These are phyloP conservation scores for Onychomys leucogaster DNA, from an alignment of 2,797 vertebrate species.

Conservation along the genomic window DNA sequence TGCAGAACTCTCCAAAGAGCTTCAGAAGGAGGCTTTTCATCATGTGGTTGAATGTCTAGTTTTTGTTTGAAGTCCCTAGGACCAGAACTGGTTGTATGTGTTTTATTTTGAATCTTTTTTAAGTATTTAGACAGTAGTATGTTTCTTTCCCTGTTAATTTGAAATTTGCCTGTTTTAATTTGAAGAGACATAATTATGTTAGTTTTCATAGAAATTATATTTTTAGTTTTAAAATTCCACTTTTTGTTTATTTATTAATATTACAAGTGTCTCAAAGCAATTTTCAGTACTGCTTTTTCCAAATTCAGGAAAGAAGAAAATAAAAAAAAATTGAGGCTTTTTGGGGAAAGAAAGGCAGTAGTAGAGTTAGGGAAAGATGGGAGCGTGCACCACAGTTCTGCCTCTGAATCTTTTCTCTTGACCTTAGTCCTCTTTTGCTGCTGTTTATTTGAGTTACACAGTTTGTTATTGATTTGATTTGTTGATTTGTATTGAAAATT, in stretches of 20 bases:
- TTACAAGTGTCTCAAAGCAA: neutral
- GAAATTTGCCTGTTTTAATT: constrained; percentile 30
- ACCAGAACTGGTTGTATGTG: neutral
- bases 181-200: neutral
- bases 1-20: neutral
- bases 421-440: neutral
- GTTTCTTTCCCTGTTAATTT: constrained; percentile 28
- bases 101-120: constrained; percentile 7
- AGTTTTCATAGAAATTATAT: constrained; percentile 33
- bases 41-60: neutral
- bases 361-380: neutral
- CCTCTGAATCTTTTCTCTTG: neutral
- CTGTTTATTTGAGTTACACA: neutral
- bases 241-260: neutral
- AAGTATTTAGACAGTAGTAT: constrained; percentile 4
- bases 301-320: constrained; percentile 3
- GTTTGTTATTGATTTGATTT: constrained; percentile 28
- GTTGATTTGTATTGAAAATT: neutral
- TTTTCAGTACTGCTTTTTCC: constrained; percentile 11
- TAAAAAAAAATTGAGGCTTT: neutral
- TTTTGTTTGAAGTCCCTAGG: constrained; percentile 11
- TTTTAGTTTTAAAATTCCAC: constrained; percentile 24
- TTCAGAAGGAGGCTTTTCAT: neutral
- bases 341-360: neutral
- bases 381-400: neutral